Evolutionary conservation across 2,113 vertebrate genomes (phyloP).

Genomic region (Tyrannus savana): DNA sequence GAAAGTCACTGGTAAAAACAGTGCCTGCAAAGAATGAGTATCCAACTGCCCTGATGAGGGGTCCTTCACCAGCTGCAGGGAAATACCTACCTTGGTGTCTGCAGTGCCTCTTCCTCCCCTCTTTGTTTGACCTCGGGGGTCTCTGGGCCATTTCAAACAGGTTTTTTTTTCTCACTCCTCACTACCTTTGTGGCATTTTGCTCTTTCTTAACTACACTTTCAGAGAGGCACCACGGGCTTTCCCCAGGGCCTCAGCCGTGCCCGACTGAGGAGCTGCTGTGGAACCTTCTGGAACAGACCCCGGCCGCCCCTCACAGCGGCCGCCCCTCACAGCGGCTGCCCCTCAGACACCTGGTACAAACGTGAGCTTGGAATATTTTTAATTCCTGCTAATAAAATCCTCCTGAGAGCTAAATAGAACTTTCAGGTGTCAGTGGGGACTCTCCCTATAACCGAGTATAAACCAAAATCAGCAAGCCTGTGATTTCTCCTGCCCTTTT

Average conservation of each 20-base stretch:
- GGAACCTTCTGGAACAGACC: rapidly evolving
- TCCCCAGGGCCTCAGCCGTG: not conserved
- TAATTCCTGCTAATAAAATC: not conserved
- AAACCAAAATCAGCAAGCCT: not conserved
- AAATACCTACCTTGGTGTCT: rapidly evolving
- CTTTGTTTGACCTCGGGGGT: rapidly evolving
- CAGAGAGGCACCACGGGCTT: not conserved
- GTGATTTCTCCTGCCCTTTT: not conserved
- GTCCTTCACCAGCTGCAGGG: not conserved
- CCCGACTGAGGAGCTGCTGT: rapidly evolving
- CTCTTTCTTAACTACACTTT: not conserved
- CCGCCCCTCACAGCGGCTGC: too few species aligned
- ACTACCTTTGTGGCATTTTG: not conserved
- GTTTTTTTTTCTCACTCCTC: not conserved
- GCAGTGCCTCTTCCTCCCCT: rapidly evolving
- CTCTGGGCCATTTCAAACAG: rapidly evolving
- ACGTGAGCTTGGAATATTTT: not conserved
- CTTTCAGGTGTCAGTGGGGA: not conserved
- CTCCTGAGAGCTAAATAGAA: not conserved
- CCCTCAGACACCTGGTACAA: not conserved
- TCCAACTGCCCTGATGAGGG: too few species aligned
- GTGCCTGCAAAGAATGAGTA: not conserved
- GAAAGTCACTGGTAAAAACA: not conserved
- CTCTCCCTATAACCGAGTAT: not conserved
- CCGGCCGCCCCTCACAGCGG: rapidly evolving